Evolutionary conservation across 2,888 invertebrate species (phyloP), one percentile per base, ranked within the genome.

Genomic region (Chymomyza fuscimana): DNA sequence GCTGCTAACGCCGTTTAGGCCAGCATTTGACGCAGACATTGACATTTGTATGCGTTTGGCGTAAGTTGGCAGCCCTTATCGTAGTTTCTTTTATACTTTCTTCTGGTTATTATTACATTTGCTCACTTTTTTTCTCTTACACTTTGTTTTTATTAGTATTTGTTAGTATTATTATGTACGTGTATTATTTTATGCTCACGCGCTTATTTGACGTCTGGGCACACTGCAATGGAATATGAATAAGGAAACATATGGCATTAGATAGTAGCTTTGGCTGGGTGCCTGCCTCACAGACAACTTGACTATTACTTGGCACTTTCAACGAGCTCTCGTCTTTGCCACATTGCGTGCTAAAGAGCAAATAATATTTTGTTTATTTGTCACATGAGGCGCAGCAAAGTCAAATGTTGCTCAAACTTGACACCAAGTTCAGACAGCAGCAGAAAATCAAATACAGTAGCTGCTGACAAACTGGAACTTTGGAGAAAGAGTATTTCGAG

Each of bases 21-120:
- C 70, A 29, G 58, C 60, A 61, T 67, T 61, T 51, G 65, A 32
- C 63, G 56, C 40, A 12, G 40, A 36, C 40, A 61, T 71, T 80
- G 78, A 72, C 87, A 84, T 87, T 84, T 80, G 77, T 82, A 82
- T 85, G 85, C 83, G 72, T 61, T 69, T 63, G 51, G 67, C 67
- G 76, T 72, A 46, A 46, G 40, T 46, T 46, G 40, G 40, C 40
- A 58, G 65, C 63, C 60, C 70, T 70, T 63, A 16, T 56, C 60
- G 32, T 50, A 64, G 51, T 58, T 61, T 59, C 32, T 69, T 15
- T 22, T 65, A 50, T 67, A 7, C 32, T 10, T 69, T 67, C 36
- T 29, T 68, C 29, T 61, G 60, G 62, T 15, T 40, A 32, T 32
- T 56, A 61, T 78, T 59, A 58, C 63, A 61, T 54, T 32, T 32